Base-by-base conservation (phyloP, 2,888 invertebrate species). In the Drosophila peninsularis region DNA sequence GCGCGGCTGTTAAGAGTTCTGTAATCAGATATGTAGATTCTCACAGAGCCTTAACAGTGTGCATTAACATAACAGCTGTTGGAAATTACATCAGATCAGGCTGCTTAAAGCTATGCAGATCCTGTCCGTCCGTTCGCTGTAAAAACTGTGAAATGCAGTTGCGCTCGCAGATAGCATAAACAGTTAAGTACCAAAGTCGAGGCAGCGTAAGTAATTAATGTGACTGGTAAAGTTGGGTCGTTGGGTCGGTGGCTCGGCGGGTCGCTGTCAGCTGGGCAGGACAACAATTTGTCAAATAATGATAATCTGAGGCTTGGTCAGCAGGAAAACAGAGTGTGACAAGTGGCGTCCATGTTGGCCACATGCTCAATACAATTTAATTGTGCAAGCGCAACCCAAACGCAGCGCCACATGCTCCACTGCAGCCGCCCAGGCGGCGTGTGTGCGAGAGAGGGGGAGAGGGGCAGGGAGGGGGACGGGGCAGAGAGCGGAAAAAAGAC, bases 281-380 rank as follows among this genome's bases (percentile, higher is more conserved):
- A 77, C 71, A 80, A 71, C 83, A 88, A 86, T 83, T 86, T 86
- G 78, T 80, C 75, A 83, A 83, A 88, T 85, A 88, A 83, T 86
- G 88, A 83, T 83, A 88, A 83, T 83, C 88, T 78, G 65, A 68
- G 88, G 83, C 66, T 77, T 64, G 68, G 60, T 57, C 65, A 64
- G 61, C 42, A 49, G 39, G 27, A 55, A 39, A 41, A 47, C 49
- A 44, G 47, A 53, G 36, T 52, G 49, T 44, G 62, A 60, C 87
- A 65, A 71, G 65, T 65, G 60, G 78, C 65, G 53, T 55, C 44
- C 67, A 61, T 58, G 58, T 52, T 64, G 69, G 66, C 71, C 76
- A 71, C 62, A 76, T 71, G 68, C 67, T 74, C 75, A 56, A 82
- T 82, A 82, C 78, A 82, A 75, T 82, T 71, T 68, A 82, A 76